Conservation (phyloP, 1,140 invertebrate genomes). For the Andricus grossulariae region DNA sequence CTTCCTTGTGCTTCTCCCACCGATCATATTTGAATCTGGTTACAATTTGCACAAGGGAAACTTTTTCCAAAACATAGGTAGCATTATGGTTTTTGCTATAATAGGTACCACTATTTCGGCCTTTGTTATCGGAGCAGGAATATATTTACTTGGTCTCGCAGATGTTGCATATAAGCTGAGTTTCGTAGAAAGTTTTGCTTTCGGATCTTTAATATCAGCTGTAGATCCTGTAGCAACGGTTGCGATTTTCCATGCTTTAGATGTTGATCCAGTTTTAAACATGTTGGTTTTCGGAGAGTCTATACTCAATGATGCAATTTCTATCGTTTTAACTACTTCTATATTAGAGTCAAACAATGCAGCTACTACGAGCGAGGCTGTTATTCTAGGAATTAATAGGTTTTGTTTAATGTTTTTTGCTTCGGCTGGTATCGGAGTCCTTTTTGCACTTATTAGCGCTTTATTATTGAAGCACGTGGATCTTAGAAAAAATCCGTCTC, state of each 20-base stretch:
- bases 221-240: slow-evolving; percentile 99
- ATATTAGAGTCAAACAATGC: slow-evolving; percentile 87
- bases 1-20: slow-evolving; percentile 96
- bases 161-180: slow-evolving; percentile 92
- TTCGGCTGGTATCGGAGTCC: slow-evolving; percentile 96
- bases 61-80: slow-evolving; percentile 99
- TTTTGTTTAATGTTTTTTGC: slow-evolving; percentile 99
- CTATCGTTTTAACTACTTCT: slow-evolving; percentile 96
- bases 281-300: slow-evolving; percentile 99
- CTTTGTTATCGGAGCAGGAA: slow-evolving; percentile 93
- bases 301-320: slow-evolving; percentile 98
- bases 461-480: slow-evolving; percentile 97
- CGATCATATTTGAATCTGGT: slow-evolving; percentile 99
- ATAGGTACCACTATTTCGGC: slow-evolving; percentile 97
- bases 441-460: slow-evolving; percentile 95
- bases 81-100: slow-evolving; percentile 96
- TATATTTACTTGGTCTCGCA: slow-evolving; percentile 94
- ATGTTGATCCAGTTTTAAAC: slow-evolving; percentile 96
- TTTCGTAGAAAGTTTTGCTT: slow-evolving; percentile 98
- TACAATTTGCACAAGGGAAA: slow-evolving; percentile 99
- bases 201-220: slow-evolving; percentile 98
- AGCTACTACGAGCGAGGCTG: slow-evolving; percentile 84
- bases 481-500: slow-evolving; percentile 96
- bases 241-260: slow-evolving; percentile 97
- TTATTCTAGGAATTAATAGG: slow-evolving; percentile 91